Evolutionary conservation across 2,113 vertebrate species (phyloP).

Genomic region (Cygnus atratus): DNA sequence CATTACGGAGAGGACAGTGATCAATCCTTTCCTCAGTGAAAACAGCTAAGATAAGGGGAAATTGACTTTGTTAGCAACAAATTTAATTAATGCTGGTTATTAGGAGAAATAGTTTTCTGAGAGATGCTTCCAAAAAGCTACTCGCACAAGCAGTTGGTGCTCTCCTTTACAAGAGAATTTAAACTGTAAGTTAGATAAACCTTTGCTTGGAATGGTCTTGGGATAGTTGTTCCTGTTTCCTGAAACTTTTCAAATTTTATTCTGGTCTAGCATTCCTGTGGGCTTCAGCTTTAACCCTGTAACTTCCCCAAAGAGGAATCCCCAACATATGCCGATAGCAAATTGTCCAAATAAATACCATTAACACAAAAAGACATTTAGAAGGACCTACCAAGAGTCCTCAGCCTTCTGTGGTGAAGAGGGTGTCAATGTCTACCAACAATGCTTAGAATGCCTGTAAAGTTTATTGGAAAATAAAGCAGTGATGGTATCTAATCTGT

Average conservation of each 20-base stretch:
- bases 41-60: background rate
- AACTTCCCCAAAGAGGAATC: background rate
- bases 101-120: background rate
- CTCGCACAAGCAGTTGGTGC: background rate
- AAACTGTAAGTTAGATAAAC: background rate
- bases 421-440: background rate
- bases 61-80: background rate
- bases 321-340: background rate
- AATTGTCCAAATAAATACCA: background rate
- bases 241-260: background rate
- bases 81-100: background rate
- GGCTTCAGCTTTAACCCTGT: background rate
- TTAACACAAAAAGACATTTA: background rate
- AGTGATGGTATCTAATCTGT: constrained; percentile 1
- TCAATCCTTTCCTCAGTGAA: background rate
- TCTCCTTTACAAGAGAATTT: background rate
- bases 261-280: background rate
- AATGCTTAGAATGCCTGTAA: background rate
- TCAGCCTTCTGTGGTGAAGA: background rate
- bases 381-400: constrained; percentile 21
- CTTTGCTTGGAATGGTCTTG: background rate
- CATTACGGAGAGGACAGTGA: background rate
- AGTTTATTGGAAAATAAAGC: constrained; percentile 30
- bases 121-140: background rate
- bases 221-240: background rate